Conservation (phyloP, 2,113 vertebrate genomes). For the Anolis sagrei region DNA sequence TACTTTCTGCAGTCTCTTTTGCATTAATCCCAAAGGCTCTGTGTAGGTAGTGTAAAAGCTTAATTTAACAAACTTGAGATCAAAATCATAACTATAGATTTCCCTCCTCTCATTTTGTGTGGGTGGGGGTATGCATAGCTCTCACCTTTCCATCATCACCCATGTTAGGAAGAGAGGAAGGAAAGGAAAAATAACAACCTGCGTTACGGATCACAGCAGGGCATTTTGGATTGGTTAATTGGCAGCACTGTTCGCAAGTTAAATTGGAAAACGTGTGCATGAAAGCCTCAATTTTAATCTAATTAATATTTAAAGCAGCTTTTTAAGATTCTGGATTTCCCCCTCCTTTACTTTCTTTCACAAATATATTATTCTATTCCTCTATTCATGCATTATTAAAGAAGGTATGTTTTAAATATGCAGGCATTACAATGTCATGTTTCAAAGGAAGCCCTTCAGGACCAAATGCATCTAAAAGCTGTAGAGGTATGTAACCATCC, state of each 20-base stretch:
- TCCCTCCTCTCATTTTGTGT: neutral
- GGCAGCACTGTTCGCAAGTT: conserved; percentile 16
- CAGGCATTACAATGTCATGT: neutral
- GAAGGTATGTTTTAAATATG: conserved; percentile 15
- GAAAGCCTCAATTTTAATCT: conserved; percentile 41
- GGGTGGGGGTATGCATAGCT: neutral
- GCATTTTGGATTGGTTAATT: neutral
- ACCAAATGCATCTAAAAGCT: neutral
- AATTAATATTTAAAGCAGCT: conserved; percentile 47
- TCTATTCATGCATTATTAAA: conserved; percentile 32
- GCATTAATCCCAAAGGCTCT: neutral
- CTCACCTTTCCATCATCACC: neutral
- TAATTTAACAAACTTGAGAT: neutral
- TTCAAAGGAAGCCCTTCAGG: neutral
- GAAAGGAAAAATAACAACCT: neutral
- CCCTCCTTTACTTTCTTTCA: conserved; percentile 43
- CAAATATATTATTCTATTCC: conserved; percentile 17
- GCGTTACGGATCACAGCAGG: neutral
- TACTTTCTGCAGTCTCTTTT: neutral
- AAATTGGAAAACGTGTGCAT: conserved; percentile 3
- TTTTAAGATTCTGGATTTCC: conserved; percentile 47
- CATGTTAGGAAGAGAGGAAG: neutral
- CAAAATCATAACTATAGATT: neutral
- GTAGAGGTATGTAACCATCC: neutral
- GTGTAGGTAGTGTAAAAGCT: neutral